These are phyloP conservation scores for Nesidiocoris tenuis DNA, from an alignment of 2,888 invertebrate species.

Conservation along the genomic window DNA sequence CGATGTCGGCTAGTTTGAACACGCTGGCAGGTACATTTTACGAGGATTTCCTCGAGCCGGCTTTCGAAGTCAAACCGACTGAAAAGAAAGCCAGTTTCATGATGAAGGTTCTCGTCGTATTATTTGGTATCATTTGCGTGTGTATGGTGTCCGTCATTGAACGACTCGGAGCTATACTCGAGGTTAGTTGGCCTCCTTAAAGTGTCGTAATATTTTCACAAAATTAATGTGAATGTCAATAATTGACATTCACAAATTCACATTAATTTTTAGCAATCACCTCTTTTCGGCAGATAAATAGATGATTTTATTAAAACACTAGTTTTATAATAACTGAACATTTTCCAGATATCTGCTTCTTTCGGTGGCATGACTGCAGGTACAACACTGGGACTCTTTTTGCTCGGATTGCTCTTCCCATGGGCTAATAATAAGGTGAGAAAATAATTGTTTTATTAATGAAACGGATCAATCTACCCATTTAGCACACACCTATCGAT, in stretches of 20 bases:
- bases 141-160: conserved; percentile 53
- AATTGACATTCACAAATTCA: too few species aligned
- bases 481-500: too few species aligned
- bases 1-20: conserved; percentile 65
- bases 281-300: too few species aligned
- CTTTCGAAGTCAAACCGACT: conserved; percentile 59
- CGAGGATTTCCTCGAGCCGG: conserved; percentile 64
- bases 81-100: conserved; percentile 59
- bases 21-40: conserved; percentile 66
- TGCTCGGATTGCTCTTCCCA: conserved; percentile 45
- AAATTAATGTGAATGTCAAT: too few species aligned
- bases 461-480: too few species aligned
- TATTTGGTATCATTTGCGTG: conserved; percentile 59
- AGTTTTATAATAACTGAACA: too few species aligned
- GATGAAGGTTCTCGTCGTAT: conserved; percentile 61
- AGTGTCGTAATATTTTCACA: too few species aligned
- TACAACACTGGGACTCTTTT: conserved; percentile 42
- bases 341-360: conserved; percentile 44
- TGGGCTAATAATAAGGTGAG: conserved; percentile 44
- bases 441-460: too few species aligned
- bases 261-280: too few species aligned
- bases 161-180: conserved; percentile 50
- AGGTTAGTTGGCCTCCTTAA: conserved; percentile 50
- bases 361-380: conserved; percentile 45
- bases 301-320: too few species aligned